Conservation (phyloP, 2,797 vertebrate genomes). For the Tolypeutes matacus region DNA sequence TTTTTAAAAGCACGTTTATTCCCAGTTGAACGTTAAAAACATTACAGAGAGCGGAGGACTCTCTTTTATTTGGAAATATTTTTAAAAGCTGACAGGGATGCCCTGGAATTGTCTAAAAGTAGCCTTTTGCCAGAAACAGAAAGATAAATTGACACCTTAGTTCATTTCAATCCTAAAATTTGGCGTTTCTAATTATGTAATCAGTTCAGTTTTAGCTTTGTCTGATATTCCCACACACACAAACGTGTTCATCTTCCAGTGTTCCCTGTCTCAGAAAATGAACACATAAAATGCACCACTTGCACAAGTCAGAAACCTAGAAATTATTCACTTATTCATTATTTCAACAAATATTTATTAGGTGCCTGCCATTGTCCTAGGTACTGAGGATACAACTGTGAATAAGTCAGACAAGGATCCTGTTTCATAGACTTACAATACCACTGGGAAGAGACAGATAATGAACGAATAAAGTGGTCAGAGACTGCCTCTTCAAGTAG, state of each 20-base stretch:
- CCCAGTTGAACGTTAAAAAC: conserved; percentile 27
- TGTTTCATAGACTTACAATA: conserved; percentile 31
- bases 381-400: neutral
- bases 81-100: conserved; percentile 17
- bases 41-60: neutral
- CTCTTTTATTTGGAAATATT: conserved; percentile 30
- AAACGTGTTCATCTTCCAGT: neutral
- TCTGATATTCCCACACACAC: neutral
- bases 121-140: conserved; percentile 20
- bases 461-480: neutral
- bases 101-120: neutral
- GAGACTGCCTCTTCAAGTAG: neutral
- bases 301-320: conserved; percentile 17
- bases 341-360: conserved; percentile 54
- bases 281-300: neutral
- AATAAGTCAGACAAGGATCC: conserved; percentile 10
- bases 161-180: conserved; percentile 43
- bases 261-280: neutral
- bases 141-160: conserved; percentile 7
- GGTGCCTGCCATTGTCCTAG: neutral
- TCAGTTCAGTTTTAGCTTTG: conserved; percentile 32
- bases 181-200: conserved; percentile 47
- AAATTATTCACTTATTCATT: conserved; percentile 41
- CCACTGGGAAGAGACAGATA: conserved; percentile 28
- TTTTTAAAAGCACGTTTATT: neutral